phyloP scores from a whole-genome alignment of 2,888 invertebrate genomes.

The Ephialtes manifestator region DNA sequence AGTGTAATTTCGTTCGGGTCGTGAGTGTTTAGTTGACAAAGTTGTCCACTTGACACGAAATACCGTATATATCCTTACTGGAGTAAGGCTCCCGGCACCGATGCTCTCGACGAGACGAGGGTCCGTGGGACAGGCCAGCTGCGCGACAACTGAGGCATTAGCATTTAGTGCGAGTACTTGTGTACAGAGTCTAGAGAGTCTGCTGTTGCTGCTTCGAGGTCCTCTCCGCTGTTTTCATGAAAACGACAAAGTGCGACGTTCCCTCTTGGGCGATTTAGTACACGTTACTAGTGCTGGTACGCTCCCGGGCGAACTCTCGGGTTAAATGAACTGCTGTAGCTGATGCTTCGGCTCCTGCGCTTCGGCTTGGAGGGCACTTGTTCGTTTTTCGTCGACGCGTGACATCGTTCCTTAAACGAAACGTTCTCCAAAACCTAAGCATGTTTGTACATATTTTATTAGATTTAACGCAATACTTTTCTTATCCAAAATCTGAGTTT shows the following conservation, averaged over 20 bases:
- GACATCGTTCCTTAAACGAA: neutral
- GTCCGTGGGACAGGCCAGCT: slow-evolving; percentile 67
- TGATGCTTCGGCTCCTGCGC: slow-evolving; percentile 11
- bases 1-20: neutral
- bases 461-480: neutral
- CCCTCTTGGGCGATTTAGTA: slow-evolving; percentile 67
- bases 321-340: slow-evolving; percentile 62
- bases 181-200: slow-evolving; percentile 67
- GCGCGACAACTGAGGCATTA: slow-evolving; percentile 72
- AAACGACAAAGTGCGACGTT: slow-evolving; percentile 69
- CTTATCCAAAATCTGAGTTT: neutral
- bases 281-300: slow-evolving; percentile 51
- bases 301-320: slow-evolving; percentile 57
- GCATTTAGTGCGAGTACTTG: slow-evolving; percentile 75
- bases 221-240: slow-evolving; percentile 61
- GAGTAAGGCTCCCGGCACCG: slow-evolving; percentile 57
- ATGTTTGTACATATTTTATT: neutral
- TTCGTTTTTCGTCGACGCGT: slow-evolving; percentile 15
- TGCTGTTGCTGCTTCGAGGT: slow-evolving; percentile 60
- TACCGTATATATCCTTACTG: slow-evolving; percentile 41
- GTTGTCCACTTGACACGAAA: slow-evolving; percentile 46
- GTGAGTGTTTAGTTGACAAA: slow-evolving; percentile 3
- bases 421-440: neutral
- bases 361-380: neutral
- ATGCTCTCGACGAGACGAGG: slow-evolving; percentile 62